These are phyloP conservation scores for Pristionchus arcanus DNA, from an alignment of 2,888 invertebrate species.

Conservation along the genomic window DNA sequence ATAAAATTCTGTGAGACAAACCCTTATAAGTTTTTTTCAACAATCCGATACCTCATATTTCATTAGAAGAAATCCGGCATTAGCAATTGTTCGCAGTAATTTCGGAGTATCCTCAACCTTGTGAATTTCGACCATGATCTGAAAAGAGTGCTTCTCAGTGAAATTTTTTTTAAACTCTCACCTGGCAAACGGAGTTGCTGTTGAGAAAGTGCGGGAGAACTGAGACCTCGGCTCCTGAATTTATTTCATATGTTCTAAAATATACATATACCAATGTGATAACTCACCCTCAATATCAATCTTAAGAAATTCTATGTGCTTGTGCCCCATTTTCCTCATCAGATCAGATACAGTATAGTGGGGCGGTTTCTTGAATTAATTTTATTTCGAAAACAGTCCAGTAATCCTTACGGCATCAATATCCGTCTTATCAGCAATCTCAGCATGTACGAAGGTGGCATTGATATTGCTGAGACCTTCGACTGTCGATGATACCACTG, in stretches of 20 bases:
- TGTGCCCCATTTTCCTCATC: neutral
- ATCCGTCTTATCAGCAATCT: no score
- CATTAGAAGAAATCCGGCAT: neutral
- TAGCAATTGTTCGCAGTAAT: neutral
- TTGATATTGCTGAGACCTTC: neutral
- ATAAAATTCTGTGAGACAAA: no score
- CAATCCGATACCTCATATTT: no score
- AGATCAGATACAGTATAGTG: neutral
- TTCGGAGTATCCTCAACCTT: neutral
- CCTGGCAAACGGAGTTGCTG: neutral
- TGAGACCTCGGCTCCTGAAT: neutral
- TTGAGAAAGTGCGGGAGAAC: neutral
- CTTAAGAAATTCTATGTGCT: neutral
- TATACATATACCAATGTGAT: neutral
- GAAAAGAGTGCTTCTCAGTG: neutral
- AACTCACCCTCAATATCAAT: neutral
- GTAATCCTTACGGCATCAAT: no score
- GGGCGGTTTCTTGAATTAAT: neutral
- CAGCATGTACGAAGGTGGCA: neutral
- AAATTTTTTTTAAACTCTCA: neutral
- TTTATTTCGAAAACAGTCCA: no score
- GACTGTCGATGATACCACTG: neutral
- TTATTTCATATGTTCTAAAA: neutral
- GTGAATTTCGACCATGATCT: conserved; percentile 22
- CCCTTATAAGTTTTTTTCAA: no score